A percentile compares a stretch with the other conserved stretches of the same genome.
Evolutionary conservation across 2,888 invertebrate species (phyloP).

Genomic region (Erebia epiphron): DNA sequence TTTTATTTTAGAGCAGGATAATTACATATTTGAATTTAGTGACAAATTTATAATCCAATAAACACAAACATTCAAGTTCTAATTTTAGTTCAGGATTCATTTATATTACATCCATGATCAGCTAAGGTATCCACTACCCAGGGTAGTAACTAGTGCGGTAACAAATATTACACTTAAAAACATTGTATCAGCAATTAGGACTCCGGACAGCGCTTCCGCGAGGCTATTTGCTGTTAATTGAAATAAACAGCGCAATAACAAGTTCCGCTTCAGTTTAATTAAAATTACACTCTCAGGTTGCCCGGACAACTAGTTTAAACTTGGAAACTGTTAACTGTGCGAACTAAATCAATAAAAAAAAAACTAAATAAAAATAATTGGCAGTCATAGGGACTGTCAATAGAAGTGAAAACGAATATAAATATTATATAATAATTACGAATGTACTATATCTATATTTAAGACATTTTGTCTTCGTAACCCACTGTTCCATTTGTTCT

Average conservation of each 20-base stretch:
- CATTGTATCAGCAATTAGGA: slow-evolving; percentile 8
- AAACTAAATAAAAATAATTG: neutral
- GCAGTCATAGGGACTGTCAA: too few relatives aligned
- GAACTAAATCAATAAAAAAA: too few relatives aligned
- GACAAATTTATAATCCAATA: too few relatives aligned
- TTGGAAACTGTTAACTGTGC: neutral
- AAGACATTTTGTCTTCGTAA: too few relatives aligned
- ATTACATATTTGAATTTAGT: neutral
- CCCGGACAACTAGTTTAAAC: neutral
- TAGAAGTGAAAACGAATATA: too few relatives aligned
- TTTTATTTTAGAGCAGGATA: too few relatives aligned
- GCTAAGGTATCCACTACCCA: neutral
- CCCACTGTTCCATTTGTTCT: too few relatives aligned
- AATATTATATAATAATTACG: too few relatives aligned
- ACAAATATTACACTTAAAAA: neutral
- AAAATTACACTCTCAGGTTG: slow-evolving; percentile 5
- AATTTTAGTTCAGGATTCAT: too few relatives aligned
- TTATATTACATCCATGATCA: neutral
- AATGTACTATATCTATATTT: too few relatives aligned
- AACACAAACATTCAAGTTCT: too few relatives aligned
- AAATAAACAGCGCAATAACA: slow-evolving; percentile 25
- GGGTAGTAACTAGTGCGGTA: neutral
- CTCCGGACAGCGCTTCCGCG: neutral
- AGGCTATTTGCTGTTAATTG: slow-evolving; percentile 15
- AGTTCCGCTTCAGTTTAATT: slow-evolving; percentile 8